Conservation (phyloP, 2,888 invertebrate genomes). For the Dendrolimus pini region DNA sequence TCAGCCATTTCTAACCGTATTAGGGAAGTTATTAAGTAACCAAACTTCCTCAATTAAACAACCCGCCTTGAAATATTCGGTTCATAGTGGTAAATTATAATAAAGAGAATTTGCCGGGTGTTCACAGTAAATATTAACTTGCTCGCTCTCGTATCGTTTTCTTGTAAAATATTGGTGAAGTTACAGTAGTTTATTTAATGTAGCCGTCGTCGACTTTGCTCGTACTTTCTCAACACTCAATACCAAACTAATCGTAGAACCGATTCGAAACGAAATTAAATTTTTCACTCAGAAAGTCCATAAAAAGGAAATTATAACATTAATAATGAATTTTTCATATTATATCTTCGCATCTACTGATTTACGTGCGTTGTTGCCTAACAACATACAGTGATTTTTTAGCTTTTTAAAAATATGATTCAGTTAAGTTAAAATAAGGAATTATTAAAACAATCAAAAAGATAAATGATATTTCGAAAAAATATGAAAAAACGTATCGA, state of each 20-base stretch:
- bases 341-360: too few relatives aligned
- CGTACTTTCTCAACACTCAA: constrained; percentile 32
- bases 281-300: not conserved
- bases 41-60: not conserved
- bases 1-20: not conserved
- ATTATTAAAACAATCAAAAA: too few relatives aligned
- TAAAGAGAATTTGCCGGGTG: constrained; percentile 15
- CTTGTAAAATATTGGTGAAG: constrained; percentile 54
- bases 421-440: too few relatives aligned
- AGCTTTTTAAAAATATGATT: too few relatives aligned
- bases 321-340: too few relatives aligned
- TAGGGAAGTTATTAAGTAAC: not conserved
- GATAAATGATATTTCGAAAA: too few relatives aligned
- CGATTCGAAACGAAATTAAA: constrained; percentile 22
- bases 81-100: not conserved
- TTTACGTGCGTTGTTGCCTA: too few relatives aligned
- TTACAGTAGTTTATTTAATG: constrained; percentile 52
- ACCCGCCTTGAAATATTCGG: not conserved
- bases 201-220: constrained; percentile 39
- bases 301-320: too few relatives aligned
- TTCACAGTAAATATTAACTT: constrained; percentile 44
- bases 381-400: too few relatives aligned
- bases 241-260: constrained; percentile 39
- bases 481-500: too few relatives aligned
- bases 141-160: constrained; percentile 34